phyloP scores from a whole-genome alignment of 2,888 invertebrate genomes.

The Trissonchulus latispiculum region DNA sequence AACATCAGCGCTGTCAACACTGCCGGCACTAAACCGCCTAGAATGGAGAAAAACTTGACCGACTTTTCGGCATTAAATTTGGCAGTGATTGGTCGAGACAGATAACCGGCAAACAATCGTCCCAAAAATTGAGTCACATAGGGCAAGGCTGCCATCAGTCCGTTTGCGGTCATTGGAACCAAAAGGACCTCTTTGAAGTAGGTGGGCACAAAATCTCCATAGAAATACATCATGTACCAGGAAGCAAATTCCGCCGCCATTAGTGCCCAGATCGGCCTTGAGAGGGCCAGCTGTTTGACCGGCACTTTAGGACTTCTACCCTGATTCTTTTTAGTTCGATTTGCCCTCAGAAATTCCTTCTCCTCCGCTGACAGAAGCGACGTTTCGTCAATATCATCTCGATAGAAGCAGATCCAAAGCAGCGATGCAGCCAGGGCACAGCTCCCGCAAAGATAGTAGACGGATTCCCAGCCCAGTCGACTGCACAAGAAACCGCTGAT shows the following conservation, averaged over 20 bases:
- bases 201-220: not conserved
- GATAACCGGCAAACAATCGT: not conserved
- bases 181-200: constrained; percentile 8
- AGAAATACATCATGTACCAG: not conserved
- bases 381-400: not conserved
- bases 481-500: not conserved
- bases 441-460: not conserved
- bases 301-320: not conserved
- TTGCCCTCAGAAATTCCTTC: not conserved
- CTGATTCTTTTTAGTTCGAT: not conserved
- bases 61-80: not conserved
- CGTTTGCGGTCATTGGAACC: not conserved
- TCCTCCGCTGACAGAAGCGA: not conserved
- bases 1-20: not conserved
- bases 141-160: not conserved
- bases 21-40: not conserved
- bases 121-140: not conserved
- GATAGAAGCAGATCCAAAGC: not conserved
- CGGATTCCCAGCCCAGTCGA: not conserved
- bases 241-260: not conserved
- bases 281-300: not conserved
- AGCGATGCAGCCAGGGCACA: not conserved
- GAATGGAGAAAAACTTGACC: not conserved
- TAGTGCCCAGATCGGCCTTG: not conserved
- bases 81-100: not conserved